A percentile compares a stretch with the other conserved stretches of the same genome.
These are phyloP conservation scores for Coccyzus lansbergi DNA, from an alignment of 2,797 vertebrate genomes.

Conservation along the genomic window DNA sequence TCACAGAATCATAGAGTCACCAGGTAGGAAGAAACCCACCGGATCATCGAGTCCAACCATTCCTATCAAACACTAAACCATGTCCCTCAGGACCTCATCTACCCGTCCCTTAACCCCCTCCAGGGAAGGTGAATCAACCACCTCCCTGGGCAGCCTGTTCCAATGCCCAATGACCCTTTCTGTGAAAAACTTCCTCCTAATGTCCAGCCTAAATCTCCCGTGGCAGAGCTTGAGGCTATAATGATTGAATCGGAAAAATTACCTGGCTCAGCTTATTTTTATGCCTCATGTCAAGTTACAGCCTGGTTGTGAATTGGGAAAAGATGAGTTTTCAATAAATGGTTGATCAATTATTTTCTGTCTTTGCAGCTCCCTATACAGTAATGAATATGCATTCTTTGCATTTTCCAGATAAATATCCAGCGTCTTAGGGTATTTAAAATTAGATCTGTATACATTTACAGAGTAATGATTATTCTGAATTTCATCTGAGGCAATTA, in stretches of 20 bases:
- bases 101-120: no score
- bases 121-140: no score
- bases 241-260: neutral
- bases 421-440: constrained; percentile 73
- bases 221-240: no score
- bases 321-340: constrained; percentile 61
- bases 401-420: constrained; percentile 70
- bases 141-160: no score
- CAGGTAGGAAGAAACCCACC: no score
- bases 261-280: constrained; percentile 27
- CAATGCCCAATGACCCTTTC: no score
- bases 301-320: constrained; percentile 24
- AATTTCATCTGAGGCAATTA: constrained; percentile 81
- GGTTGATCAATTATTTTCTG: constrained; percentile 65
- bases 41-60: no score
- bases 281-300: neutral
- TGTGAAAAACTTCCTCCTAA: no score
- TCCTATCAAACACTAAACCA: no score
- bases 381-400: constrained; percentile 67
- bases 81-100: no score
- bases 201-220: no score
- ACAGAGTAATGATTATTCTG: constrained; percentile 73
- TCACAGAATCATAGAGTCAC: no score
- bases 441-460: constrained; percentile 77
- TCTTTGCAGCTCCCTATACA: constrained; percentile 4